Conservation (phyloP, 2,888 invertebrate genomes). For the Coelopa pilipes region DNA sequence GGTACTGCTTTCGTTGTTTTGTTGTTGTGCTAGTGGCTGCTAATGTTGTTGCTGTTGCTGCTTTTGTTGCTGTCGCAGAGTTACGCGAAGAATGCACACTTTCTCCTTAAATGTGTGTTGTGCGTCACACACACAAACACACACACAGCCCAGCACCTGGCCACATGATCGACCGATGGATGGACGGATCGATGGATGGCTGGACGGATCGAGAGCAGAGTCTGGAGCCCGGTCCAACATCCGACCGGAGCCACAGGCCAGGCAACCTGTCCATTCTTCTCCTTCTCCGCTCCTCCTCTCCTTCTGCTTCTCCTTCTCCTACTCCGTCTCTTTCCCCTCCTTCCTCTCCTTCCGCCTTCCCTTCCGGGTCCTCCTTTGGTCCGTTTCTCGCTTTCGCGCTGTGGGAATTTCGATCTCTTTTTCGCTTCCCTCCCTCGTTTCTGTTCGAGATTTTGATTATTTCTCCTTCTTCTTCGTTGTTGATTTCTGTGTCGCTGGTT, state of each 20-base stretch:
- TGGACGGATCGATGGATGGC: no score
- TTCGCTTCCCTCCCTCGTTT: neutral
- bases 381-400: neutral
- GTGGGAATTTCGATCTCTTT: no score
- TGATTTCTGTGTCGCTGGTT: neutral
- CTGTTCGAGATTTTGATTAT: no score
- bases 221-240: no score
- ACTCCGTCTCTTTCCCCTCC: no score
- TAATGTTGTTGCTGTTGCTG: slow-evolving; percentile 26
- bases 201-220: no score
- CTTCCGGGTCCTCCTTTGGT: neutral
- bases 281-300: neutral
- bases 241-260: neutral
- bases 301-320: neutral
- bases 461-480: no score
- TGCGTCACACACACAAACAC: slow-evolving; percentile 34
- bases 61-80: slow-evolving; percentile 20
- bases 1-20: slow-evolving; percentile 1
- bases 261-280: slow-evolving; percentile 20
- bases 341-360: no score
- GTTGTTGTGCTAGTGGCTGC: neutral
- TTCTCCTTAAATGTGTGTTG: slow-evolving; percentile 37
- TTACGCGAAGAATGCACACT: slow-evolving; percentile 39
- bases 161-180: slow-evolving; percentile 13
- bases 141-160: neutral